These are phyloP conservation scores for Cordilura impudica DNA, from an alignment of 2,888 invertebrate genomes.

Conservation along the genomic window DNA sequence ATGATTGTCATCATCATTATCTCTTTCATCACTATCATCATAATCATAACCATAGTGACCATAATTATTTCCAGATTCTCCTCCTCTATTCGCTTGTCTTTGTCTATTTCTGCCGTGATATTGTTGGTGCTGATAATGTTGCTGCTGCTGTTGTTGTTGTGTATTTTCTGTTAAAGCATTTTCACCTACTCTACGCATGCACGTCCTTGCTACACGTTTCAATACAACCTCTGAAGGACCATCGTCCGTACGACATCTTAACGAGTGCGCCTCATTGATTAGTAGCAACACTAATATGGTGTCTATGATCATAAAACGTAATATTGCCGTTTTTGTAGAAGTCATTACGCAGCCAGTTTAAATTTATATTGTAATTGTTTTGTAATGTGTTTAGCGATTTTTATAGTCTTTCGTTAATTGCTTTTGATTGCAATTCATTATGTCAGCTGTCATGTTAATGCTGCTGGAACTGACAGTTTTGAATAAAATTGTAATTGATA, in stretches of 20 bases:
- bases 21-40: constrained; percentile 36
- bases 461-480: neutral
- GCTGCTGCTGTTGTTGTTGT: constrained; percentile 25
- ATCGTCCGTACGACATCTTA: constrained; percentile 81
- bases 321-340: neutral
- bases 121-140: constrained; percentile 37
- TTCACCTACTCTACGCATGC: constrained; percentile 78
- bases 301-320: neutral
- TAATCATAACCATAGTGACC: constrained; percentile 44
- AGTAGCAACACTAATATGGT: neutral
- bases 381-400: neutral
- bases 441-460: constrained; percentile 17
- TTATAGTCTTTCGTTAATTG: constrained; percentile 14
- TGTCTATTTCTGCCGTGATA: constrained; percentile 30
- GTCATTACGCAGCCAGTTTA: no score
- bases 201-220: constrained; percentile 80
- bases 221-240: constrained; percentile 81
- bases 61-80: constrained; percentile 20
- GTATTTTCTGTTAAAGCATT: constrained; percentile 48
- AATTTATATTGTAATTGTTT: neutral
- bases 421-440: constrained; percentile 3
- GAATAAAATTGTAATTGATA: no score
- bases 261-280: neutral
- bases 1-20: constrained; percentile 65
- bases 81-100: constrained; percentile 35